These are phyloP conservation scores for Crenuchus spilurus DNA, from an alignment of 2,797 vertebrate genomes.

Conservation along the genomic window DNA sequence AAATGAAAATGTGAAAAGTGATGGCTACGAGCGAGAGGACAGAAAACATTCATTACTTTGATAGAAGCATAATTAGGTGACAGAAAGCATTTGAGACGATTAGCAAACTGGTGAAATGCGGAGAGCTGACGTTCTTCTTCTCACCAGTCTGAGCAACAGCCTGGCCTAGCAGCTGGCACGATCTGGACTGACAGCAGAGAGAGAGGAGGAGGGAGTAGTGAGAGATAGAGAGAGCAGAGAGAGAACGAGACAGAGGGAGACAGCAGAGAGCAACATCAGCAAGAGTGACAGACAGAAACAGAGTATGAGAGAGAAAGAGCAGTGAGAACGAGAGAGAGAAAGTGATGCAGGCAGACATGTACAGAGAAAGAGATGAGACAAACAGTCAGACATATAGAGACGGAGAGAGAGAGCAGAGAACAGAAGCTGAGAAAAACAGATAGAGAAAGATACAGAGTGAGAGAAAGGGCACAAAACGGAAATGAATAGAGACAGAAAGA, in stretches of 20 bases:
- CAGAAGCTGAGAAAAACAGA: neutral
- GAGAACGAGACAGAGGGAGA: constrained; percentile 9
- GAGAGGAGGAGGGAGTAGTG: too few relatives aligned
- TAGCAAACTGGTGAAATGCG: constrained; percentile 49
- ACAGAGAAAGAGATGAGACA: neutral
- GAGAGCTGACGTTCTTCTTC: constrained; percentile 40
- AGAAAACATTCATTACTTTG: constrained; percentile 44
- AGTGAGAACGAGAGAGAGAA: neutral
- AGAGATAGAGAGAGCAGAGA: neutral
- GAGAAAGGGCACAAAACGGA: too few relatives aligned
- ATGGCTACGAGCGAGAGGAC: constrained; percentile 11
- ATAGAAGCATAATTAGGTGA: constrained; percentile 49
- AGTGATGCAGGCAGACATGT: neutral
- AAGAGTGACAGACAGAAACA: neutral
- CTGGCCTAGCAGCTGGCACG: constrained; percentile 50
- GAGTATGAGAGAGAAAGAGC: too few relatives aligned
- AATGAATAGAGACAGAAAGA: neutral
- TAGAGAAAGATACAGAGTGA: too few relatives aligned
- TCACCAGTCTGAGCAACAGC: constrained; percentile 44
- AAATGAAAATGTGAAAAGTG: constrained; percentile 19
- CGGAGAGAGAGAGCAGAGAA: too few relatives aligned
- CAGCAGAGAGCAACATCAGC: neutral
- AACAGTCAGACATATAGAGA: too few relatives aligned
- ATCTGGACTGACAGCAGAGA: constrained; percentile 50
- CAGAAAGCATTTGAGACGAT: constrained; percentile 51